Conservation (phyloP, 2,113 vertebrate species). For the Meleagris gallopavo region DNA sequence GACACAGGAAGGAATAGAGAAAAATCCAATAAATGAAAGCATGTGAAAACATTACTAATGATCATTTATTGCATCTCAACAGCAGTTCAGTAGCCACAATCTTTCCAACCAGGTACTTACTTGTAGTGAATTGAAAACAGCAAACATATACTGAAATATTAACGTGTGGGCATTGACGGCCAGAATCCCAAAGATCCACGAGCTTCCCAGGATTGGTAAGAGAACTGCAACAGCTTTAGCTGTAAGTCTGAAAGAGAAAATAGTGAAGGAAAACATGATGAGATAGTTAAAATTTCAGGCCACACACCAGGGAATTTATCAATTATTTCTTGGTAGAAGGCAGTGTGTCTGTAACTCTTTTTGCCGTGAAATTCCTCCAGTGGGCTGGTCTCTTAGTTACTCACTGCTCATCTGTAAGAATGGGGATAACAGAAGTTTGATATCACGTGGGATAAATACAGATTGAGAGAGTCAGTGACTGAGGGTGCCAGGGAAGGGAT, state of each 20-base stretch:
- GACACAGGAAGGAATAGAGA: neutral
- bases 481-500: neutral
- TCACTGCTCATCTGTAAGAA: neutral
- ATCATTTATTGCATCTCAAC: neutral
- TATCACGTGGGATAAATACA: neutral
- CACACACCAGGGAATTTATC: too few relatives aligned
- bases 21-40: neutral
- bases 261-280: neutral
- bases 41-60: neutral
- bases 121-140: conserved; percentile 94
- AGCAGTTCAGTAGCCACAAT: neutral
- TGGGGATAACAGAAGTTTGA: neutral
- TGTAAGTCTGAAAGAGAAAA: conserved; percentile 83
- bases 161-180: conserved; percentile 87
- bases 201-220: conserved; percentile 93
- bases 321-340: neutral
- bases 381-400: neutral
- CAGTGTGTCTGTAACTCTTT: fast-evolving
- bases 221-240: conserved; percentile 94
- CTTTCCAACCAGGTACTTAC: conserved; percentile 70
- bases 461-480: neutral
- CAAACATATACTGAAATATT: conserved; percentile 94
- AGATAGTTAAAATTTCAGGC: neutral
- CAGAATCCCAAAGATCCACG: conserved; percentile 95
- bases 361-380: neutral